Percentiles rank a stretch among this genome's conserved stretches.
Evolutionary conservation across 2,797 vertebrate species (phyloP).

Genomic region (Lepilemur septentrionalis): DNA sequence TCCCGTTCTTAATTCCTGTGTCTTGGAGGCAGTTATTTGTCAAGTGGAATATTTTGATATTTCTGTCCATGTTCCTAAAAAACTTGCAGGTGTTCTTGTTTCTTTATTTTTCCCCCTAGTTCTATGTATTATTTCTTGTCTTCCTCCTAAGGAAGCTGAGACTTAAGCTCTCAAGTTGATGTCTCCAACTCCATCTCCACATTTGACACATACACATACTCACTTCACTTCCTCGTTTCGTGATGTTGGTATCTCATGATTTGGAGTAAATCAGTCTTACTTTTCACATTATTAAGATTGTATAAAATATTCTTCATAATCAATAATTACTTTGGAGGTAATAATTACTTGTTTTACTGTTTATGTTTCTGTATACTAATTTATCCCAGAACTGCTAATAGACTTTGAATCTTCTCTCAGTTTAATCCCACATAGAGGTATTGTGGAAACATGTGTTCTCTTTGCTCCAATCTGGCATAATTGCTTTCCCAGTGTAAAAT

Average conservation of each 20-base stretch:
- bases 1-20: not conserved
- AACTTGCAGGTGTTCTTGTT: not conserved
- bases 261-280: not conserved
- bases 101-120: not conserved
- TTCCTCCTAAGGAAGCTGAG: not conserved
- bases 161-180: not conserved
- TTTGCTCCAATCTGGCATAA: not conserved
- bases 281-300: conserved; percentile 7
- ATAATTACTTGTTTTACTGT: not conserved
- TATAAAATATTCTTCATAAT: not conserved
- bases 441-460: not conserved
- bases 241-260: not conserved
- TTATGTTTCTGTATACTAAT: not conserved
- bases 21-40: not conserved
- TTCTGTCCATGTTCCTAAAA: not conserved
- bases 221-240: not conserved
- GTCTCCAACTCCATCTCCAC: not conserved
- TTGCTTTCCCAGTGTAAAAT: not conserved
- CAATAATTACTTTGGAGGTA: not conserved
- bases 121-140: not conserved
- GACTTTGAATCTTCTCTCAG: not conserved
- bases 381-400: not conserved
- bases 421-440: not conserved
- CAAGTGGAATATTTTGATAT: not conserved
- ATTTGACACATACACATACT: not conserved